phyloP scores from a whole-genome alignment of 2,888 invertebrate species.

The Agrotis clavis region DNA sequence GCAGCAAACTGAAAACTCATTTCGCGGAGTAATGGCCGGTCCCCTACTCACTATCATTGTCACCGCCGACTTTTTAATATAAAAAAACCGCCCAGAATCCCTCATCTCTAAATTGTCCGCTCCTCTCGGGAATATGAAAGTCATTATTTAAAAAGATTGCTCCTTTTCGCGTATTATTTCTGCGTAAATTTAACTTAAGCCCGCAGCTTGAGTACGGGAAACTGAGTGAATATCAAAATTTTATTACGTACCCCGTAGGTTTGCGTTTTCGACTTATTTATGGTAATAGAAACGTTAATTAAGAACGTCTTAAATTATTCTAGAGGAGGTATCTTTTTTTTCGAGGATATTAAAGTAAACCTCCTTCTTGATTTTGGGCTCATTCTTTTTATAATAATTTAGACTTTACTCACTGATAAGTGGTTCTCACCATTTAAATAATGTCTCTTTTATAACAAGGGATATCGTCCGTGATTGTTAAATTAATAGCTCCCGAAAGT shows the following conservation, averaged over 20 bases:
- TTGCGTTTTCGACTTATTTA: conserved; percentile 77
- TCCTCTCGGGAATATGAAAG: conserved; percentile 88
- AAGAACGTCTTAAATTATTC: conserved; percentile 64
- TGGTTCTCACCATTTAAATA: no score
- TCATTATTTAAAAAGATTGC: conserved; percentile 90
- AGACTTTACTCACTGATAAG: background rate
- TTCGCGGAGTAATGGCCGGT: conserved; percentile 85
- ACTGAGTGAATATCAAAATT: conserved; percentile 75
- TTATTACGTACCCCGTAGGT: conserved; percentile 80
- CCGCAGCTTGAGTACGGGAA: conserved; percentile 71
- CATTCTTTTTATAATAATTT: background rate
- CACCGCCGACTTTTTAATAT: conserved; percentile 85
- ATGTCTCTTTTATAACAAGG: no score
- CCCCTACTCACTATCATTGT: conserved; percentile 81
- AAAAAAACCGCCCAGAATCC: conserved; percentile 79
- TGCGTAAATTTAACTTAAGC: conserved; percentile 89
- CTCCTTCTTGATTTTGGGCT: background rate
- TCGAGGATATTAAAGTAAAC: background rate
- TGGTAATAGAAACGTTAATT: conserved; percentile 71
- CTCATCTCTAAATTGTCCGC: conserved; percentile 90
- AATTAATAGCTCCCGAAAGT: no score
- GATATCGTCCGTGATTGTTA: no score
- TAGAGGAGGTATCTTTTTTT: conserved; percentile 49
- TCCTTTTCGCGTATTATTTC: conserved; percentile 87
- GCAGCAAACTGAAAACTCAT: conserved; percentile 88